A percentile compares a stretch with the other conserved stretches of the same genome.
Evolutionary conservation across 1,140 invertebrate genomes (phyloP).

Genomic region (Listronotus oregonensis): DNA sequence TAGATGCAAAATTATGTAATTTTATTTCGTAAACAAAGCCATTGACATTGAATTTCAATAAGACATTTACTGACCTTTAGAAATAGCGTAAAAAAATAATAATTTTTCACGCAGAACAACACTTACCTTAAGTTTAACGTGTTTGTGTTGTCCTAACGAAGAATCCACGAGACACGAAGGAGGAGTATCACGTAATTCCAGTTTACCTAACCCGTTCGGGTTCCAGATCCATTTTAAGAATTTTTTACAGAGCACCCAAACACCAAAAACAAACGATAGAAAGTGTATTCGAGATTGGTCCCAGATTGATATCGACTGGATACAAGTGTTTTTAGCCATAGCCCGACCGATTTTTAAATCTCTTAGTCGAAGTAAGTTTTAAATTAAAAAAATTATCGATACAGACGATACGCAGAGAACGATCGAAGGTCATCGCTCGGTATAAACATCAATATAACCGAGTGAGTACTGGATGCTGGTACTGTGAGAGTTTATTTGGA

Average conservation of each 20-base stretch:
- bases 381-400: conserved; percentile 22
- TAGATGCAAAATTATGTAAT: too few species aligned
- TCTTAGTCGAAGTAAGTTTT: conserved; percentile 2
- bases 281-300: conserved; percentile 59
- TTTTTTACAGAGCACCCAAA: conserved; percentile 60
- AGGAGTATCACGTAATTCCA: conserved; percentile 62
- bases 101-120: background rate
- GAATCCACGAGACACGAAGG: conserved; percentile 65
- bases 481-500: conserved; percentile 16
- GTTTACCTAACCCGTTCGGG: conserved; percentile 56
- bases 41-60: background rate
- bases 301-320: conserved; percentile 58
- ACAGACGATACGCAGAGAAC: conserved; percentile 1
- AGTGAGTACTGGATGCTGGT: conserved; percentile 15
- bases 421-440: conserved; percentile 20
- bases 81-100: too few species aligned
- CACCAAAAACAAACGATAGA: conserved; percentile 59
- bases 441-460: conserved; percentile 15
- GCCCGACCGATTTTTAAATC: background rate
- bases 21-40: background rate
- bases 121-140: conserved; percentile 68
- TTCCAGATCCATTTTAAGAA: conserved; percentile 61
- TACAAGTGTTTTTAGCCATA: conserved; percentile 42
- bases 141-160: conserved; percentile 65
- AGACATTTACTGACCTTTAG: background rate